These are phyloP conservation scores for Nymphicus hollandicus DNA, from an alignment of 2,113 vertebrate genomes.

Conservation along the genomic window DNA sequence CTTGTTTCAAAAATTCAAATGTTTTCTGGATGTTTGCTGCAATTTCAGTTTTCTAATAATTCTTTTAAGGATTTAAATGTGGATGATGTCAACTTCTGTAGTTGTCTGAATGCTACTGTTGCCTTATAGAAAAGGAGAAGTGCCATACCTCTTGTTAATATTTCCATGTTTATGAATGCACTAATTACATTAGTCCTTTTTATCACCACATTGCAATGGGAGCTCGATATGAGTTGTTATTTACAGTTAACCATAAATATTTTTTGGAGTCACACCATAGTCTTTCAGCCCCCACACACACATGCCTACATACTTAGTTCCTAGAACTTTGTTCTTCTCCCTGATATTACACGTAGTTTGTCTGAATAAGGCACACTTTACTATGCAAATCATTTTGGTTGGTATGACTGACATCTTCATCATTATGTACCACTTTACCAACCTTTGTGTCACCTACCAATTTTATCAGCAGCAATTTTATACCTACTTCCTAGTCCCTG, in stretches of 20 bases:
- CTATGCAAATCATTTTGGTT: background rate
- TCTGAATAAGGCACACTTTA: background rate
- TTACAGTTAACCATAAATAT: background rate
- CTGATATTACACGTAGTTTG: background rate
- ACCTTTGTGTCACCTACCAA: constrained; percentile 35
- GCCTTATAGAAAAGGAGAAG: background rate
- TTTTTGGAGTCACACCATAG: background rate
- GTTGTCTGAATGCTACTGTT: background rate
- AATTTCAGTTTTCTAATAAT: background rate
- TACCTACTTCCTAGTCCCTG: background rate
- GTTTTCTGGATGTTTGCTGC: background rate
- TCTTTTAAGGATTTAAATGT: background rate
- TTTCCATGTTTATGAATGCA: background rate
- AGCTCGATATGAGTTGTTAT: background rate
- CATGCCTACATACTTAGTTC: background rate
- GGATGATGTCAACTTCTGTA: background rate
- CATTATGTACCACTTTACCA: constrained; percentile 1
- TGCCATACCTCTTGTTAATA: rapidly evolving
- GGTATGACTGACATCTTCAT: constrained; percentile 19
- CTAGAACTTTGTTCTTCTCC: background rate
- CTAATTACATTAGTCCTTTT: background rate
- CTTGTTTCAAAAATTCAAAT: background rate
- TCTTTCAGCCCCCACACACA: background rate
- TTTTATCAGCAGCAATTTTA: constrained; percentile 45
- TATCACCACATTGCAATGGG: background rate